Percentiles rank a stretch among this genome's conserved stretches.
phyloP scores from a whole-genome alignment of 2,113 vertebrate species.

The Pandion haliaetus region DNA sequence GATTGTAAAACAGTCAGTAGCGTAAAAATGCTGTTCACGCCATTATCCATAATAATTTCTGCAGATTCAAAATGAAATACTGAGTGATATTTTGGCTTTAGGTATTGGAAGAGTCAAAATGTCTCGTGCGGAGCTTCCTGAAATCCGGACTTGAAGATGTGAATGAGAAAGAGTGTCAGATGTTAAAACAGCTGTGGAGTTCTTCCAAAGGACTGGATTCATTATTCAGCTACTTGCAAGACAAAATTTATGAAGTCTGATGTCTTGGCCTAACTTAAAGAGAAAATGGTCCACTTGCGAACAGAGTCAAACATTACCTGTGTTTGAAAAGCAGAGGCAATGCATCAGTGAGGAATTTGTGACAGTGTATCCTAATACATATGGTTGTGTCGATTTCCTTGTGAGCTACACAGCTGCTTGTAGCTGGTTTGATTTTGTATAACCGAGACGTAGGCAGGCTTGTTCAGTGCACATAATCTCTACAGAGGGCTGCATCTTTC shows the following conservation, averaged over 20 bases:
- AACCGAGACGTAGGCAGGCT: constrained; percentile 43
- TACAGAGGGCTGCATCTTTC: constrained; percentile 61
- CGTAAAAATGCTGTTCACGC: neutral
- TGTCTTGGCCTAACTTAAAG: neutral
- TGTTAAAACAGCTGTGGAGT: constrained; percentile 95
- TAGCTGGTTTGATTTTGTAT: constrained; percentile 68
- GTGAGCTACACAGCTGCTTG: constrained; percentile 64
- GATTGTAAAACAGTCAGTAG: neutral
- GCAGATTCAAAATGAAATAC: neutral
- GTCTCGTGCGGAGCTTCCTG: constrained; percentile 89
- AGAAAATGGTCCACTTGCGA: neutral
- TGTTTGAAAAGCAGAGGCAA: constrained; percentile 48
- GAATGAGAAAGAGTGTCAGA: constrained; percentile 94
- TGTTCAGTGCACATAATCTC: constrained; percentile 3
- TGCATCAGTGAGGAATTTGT: constrained; percentile 59
- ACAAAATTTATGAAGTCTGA: constrained; percentile 92
- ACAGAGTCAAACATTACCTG: constrained; percentile 24
- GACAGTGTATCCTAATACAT: constrained; percentile 55
- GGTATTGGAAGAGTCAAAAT: constrained; percentile 97
- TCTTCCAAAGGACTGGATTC: constrained; percentile 96
- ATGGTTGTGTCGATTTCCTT: constrained; percentile 68
- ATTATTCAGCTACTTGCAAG: constrained; percentile 92
- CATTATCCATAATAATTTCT: neutral
- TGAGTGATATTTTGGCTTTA: constrained; percentile 51
- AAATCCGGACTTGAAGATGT: constrained; percentile 91